A percentile compares a stretch with the other conserved stretches of the same genome.
Conservation (phyloP, 2,888 invertebrate species). For the Tenthredo mesomela region DNA sequence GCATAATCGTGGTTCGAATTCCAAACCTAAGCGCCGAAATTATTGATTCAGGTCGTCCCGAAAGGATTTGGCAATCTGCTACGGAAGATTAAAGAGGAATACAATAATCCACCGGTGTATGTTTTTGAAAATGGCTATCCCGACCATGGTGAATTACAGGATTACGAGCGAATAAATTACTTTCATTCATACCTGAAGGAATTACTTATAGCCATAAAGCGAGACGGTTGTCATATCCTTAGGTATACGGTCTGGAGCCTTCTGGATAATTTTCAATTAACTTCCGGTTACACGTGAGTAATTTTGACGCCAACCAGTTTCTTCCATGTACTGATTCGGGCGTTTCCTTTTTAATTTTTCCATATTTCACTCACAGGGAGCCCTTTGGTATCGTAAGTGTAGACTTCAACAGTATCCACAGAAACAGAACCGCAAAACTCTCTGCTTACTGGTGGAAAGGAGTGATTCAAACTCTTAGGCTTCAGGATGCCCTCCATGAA, state of each 20-base stretch:
- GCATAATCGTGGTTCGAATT: neutral
- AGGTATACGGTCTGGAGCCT: slow-evolving; percentile 63
- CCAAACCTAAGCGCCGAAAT: neutral
- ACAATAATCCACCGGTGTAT: slow-evolving; percentile 78
- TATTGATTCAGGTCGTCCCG: slow-evolving; percentile 80
- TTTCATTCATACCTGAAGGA: slow-evolving; percentile 2
- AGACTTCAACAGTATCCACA: slow-evolving; percentile 84
- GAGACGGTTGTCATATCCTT: slow-evolving; percentile 58
- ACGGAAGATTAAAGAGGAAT: slow-evolving; percentile 82
- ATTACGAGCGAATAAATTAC: slow-evolving; percentile 10
- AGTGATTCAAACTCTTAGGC: no score
- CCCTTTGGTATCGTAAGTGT: slow-evolving; percentile 86
- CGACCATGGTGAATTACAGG: slow-evolving; percentile 59
- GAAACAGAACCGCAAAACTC: slow-evolving; percentile 83
- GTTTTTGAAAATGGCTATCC: slow-evolving; percentile 80
- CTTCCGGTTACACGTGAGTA: slow-evolving; percentile 70
- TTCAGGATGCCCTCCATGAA: no score
- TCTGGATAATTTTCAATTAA: slow-evolving; percentile 78
- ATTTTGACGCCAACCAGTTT: no score
- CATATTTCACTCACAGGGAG: slow-evolving; percentile 19
- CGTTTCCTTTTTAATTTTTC: neutral
- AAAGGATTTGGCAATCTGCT: slow-evolving; percentile 84
- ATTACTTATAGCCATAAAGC: slow-evolving; percentile 64
- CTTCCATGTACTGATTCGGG: no score
- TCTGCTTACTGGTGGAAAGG: slow-evolving; percentile 77